Base-by-base conservation (phyloP, 1,140 invertebrate species). In the Diorhabda carinulata region DNA sequence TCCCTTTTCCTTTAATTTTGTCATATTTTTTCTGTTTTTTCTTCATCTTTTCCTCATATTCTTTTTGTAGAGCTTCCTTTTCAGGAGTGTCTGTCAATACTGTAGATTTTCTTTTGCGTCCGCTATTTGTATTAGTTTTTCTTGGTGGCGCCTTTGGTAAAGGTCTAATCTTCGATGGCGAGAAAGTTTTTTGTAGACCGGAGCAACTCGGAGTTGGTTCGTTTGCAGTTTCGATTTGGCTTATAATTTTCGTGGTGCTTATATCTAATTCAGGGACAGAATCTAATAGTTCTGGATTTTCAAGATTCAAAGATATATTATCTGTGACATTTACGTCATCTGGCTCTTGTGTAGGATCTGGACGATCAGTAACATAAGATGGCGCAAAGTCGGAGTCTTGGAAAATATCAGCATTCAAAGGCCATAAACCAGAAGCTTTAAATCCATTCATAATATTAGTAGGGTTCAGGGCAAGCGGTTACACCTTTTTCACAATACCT, bases 101-200 rank as follows among this genome's bases (percentile, higher is more conserved):
- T n/a, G n/a, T n/a, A n/a, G n/a, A 70, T 63, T 67, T 70, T 10
- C 65, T 57, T 63, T 70, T 67, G 43, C 69, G 59, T 60, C 69
- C 58, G 44, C 64, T 62, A n/a, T 25, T 58, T 62, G 41, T 60
- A 59, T 59, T 57, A 9, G n/a, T 40, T 64, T 67, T 68, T 52
- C 45, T 9, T 61, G 60, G 45, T 63, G 43, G 43, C 40, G 60
- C 41, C 59, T 68, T 68, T 45, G 0, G 43, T 47, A 67, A 67
- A 67, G 61, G 4, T 63, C 43, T 43, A 44, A 63, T 67, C 57
- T 60, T 67, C 9, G 58, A 62, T 62, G 60, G 66, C 43, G 43
- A 63, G 10, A 68, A 61, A 63, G 9, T 63, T 7, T 43, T 62
- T 68, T 68, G 43, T 60, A 67, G 7, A 63, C 59, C 66, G 4